These are phyloP conservation scores for Philypnodon macrostomus DNA, from an alignment of 2,797 vertebrate species.

Conservation along the genomic window DNA sequence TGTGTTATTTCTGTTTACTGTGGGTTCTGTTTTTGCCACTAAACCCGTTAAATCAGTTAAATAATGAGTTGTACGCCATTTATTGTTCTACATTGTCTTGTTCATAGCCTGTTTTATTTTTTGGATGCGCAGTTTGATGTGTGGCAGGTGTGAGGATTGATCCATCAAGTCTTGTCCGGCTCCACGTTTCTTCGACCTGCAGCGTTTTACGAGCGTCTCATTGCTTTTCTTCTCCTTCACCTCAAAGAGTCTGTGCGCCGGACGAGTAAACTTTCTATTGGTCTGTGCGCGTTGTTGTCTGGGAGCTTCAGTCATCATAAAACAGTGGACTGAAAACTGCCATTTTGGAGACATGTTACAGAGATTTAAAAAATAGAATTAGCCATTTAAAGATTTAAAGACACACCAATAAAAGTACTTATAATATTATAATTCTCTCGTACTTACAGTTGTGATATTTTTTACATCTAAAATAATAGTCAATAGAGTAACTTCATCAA, in stretches of 20 bases:
- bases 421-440: no score
- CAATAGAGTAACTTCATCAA: not conserved
- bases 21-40: not conserved
- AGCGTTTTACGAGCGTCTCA: conserved; percentile 30
- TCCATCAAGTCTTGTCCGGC: conserved; percentile 6
- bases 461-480: no score
- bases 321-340: not conserved
- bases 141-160: conserved; percentile 34
- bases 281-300: conserved; percentile 29
- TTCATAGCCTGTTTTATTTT: no score
- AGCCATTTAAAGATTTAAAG: no score
- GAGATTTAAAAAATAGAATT: no score
- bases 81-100: no score
- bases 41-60: no score
- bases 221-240: conserved; percentile 1
- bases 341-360: not conserved
- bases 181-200: conserved; percentile 22
- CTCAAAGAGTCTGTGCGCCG: conserved; percentile 24
- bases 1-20: no score
- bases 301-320: conserved; percentile 37
- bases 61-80: no score
- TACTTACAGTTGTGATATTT: no score
- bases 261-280: conserved; percentile 41
- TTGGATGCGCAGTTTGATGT: not conserved
- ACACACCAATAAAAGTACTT: no score